Conservation (phyloP, 1,140 invertebrate species). For the Copidosoma floridanum region DNA sequence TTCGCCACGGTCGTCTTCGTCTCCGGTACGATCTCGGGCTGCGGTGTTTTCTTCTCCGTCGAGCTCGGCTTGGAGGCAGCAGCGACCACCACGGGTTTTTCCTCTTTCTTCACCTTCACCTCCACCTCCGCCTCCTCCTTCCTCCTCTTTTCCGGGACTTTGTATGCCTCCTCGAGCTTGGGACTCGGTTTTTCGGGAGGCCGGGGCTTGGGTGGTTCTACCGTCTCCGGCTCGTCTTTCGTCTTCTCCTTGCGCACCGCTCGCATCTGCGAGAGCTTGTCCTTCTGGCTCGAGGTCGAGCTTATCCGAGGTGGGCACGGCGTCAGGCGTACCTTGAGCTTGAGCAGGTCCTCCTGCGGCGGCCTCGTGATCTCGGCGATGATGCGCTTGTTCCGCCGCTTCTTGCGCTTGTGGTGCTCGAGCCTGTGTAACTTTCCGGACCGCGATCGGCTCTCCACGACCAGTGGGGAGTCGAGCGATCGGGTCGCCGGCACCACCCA, state of each 20-base stretch:
- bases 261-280: conserved; percentile 42
- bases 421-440: conserved; percentile 35
- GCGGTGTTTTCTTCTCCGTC: not conserved
- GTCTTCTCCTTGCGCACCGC: conserved; percentile 42
- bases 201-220: not conserved
- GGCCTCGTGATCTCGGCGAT: conserved; percentile 51
- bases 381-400: conserved; percentile 47
- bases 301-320: conserved; percentile 45
- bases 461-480: conserved; percentile 32
- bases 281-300: conserved; percentile 37
- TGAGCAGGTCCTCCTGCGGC: conserved; percentile 47
- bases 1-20: too few relatives aligned
- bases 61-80: conserved; percentile 2
- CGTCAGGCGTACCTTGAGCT: conserved; percentile 47
- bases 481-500: conserved; percentile 49
- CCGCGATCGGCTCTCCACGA: conserved; percentile 20
- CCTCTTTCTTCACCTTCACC: conserved; percentile 27
- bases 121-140: conserved; percentile 35
- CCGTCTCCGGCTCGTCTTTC: conserved; percentile 34
- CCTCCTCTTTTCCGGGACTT: conserved; percentile 24
- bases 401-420: conserved; percentile 47
- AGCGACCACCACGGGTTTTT: not conserved
- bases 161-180: not conserved
- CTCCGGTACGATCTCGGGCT: too few relatives aligned
- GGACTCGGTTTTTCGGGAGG: conserved; percentile 2